phyloP scores from a whole-genome alignment of 1,140 invertebrate genomes.

The Atta cephalotes region DNA sequence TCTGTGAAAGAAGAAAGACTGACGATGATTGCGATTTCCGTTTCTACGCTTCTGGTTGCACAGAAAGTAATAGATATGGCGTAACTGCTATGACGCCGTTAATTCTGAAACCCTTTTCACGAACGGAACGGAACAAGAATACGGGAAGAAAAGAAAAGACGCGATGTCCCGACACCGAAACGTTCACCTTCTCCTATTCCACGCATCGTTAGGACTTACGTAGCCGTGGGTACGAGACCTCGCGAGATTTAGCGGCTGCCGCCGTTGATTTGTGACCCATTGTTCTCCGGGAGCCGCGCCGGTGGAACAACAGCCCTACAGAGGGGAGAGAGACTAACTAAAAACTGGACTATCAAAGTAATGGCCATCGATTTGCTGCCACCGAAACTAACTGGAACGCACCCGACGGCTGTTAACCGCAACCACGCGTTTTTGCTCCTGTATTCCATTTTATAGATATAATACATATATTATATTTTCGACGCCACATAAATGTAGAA shows the following conservation, averaged over 20 bases:
- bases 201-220: slow-evolving; percentile 74
- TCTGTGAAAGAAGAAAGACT: slow-evolving; percentile 37
- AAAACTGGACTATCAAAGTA: slow-evolving; percentile 79
- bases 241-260: slow-evolving; percentile 77
- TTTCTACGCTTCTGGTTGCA: background rate
- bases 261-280: slow-evolving; percentile 79
- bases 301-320: slow-evolving; percentile 3
- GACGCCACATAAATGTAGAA: slow-evolving; percentile 38
- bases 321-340: slow-evolving; percentile 60
- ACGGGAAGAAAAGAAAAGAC: slow-evolving; percentile 62
- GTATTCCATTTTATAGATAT: background rate
- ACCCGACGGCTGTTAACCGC: background rate
- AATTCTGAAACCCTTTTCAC: slow-evolving; percentile 53
- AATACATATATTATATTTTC: slow-evolving; percentile 33
- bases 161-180: slow-evolving; percentile 57
- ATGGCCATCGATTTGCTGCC: slow-evolving; percentile 76
- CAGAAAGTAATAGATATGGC: slow-evolving; percentile 39
- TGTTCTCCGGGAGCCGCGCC: slow-evolving; percentile 71
- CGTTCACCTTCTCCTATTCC: slow-evolving; percentile 69
- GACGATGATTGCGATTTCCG: slow-evolving; percentile 39
- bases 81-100: slow-evolving; percentile 39
- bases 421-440: slow-evolving; percentile 41
- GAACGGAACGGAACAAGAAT: slow-evolving; percentile 34
- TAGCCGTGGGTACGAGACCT: slow-evolving; percentile 59
- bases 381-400: slow-evolving; percentile 48